Base-by-base conservation (phyloP, 2,797 vertebrate species). In the Sternarchorhynchus goeldii region DNA sequence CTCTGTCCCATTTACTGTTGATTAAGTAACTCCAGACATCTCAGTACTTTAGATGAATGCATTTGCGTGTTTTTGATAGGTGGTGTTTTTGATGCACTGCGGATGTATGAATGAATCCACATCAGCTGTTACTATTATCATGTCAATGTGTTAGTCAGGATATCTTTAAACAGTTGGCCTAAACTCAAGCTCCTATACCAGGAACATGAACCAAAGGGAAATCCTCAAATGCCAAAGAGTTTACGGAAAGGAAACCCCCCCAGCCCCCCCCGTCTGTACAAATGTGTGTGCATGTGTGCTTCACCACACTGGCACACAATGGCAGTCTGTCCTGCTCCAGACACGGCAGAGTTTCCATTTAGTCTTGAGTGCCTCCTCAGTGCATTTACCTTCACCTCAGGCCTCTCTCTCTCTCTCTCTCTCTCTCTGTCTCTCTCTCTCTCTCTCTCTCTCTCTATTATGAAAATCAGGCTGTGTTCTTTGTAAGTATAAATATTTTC, bases 311-410 rank as follows among this genome's bases (percentile, higher is more conserved):
- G 72, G 75, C 64, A 81, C 89, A 92, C 88, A 92, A 91, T 88
- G 86, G 78, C 86, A 83, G 88, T 86, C 92, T 91, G 90, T 91
- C 81, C 87, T 76, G 64, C 60, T 78, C 83, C 85, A 89, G 86
- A 88, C 87, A 84, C 85, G 90, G 87, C 89, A 90, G 88, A 90
- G 90, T 92, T 94, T 93, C 91, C 91, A 92, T 89, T 84, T 79
- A 75, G 82, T 85, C 78, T 85, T 83, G 78, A 86, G 85, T 84
- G 86, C 77, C 84, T 73, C 88, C 84, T 88, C 88, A 68, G 77
- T 81, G 87, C 85, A 90, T 90, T 91, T 90, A 89, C 89, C 81
- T 91, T 88, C 76, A 80, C 83, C 73, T 71, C 77, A 85, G 87
- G 73, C 62, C 63, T 65, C 34, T 65, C 63, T 65, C 34, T 39